Percentiles rank a stretch among this genome's conserved stretches.
Conservation (phyloP, 2,888 invertebrate genomes). For the Busseola fusca region DNA sequence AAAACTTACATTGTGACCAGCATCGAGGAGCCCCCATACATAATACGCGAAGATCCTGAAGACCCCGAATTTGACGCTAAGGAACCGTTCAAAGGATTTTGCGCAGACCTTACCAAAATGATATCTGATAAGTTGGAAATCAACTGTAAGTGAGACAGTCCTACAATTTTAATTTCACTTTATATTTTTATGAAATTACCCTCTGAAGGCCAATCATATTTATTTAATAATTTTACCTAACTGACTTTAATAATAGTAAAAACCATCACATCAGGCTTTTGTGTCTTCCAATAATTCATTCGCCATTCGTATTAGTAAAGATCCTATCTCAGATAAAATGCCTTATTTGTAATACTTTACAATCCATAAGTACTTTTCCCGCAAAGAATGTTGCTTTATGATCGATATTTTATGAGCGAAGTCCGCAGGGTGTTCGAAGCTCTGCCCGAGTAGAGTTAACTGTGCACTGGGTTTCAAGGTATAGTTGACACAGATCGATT, state of each 20-base stretch:
- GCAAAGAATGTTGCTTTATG: constrained; percentile 26
- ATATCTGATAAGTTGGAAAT: constrained; percentile 94
- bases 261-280: too few relatives aligned
- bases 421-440: constrained; percentile 11
- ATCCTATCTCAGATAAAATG: constrained; percentile 4
- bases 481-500: constrained; percentile 7
- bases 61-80: constrained; percentile 91
- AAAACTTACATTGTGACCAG: constrained; percentile 96
- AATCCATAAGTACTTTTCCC: constrained; percentile 5
- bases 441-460: neutral
- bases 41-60: constrained; percentile 92
- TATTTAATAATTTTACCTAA: neutral
- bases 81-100: constrained; percentile 96
- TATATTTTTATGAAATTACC: neutral
- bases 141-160: constrained; percentile 91
- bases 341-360: constrained; percentile 10
- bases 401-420: constrained; percentile 13
- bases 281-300: constrained; percentile 9
- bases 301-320: constrained; percentile 1
- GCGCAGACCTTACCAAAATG: constrained; percentile 96
- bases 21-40: constrained; percentile 95
- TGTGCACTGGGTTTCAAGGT: constrained; percentile 2
- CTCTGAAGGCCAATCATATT: neutral
- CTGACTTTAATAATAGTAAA: neutral
- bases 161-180: neutral